Conservation (phyloP, 2,113 vertebrate genomes). For the Puffinus mauretanicus region DNA sequence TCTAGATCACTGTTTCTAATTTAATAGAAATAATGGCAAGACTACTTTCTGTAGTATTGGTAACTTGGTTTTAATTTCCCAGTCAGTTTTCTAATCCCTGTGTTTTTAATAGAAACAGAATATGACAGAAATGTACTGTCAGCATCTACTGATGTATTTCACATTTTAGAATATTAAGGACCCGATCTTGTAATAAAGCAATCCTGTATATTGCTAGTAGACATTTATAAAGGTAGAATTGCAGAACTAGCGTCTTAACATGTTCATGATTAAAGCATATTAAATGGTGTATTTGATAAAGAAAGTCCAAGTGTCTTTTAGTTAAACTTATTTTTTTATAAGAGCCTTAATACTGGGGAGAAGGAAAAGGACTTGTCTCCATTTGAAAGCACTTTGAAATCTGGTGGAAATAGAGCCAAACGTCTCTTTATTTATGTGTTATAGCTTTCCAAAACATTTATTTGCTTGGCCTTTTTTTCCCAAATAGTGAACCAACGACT, state of each 20-base stretch:
- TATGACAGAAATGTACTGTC: neutral
- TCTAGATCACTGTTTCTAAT: neutral
- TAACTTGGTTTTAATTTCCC: neutral
- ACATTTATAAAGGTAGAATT: neutral
- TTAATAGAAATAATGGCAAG: neutral
- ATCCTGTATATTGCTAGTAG: neutral
- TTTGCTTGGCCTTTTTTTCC: neutral
- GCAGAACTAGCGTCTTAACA: neutral
- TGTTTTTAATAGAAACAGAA: neutral
- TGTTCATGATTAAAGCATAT: neutral
- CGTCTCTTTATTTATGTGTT: neutral
- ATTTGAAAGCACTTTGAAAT: constrained; percentile 34
- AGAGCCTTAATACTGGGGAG: constrained; percentile 53
- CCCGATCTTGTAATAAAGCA: neutral
- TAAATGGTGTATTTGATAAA: neutral
- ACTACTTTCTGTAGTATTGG: neutral
- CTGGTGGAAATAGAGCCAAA: neutral
- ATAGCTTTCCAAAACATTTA: neutral
- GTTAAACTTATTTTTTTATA: neutral
- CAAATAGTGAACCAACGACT: neutral
- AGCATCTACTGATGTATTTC: neutral
- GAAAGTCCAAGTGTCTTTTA: constrained; percentile 38
- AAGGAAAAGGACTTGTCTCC: neutral
- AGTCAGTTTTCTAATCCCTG: neutral
- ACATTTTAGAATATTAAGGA: neutral